Conservation (phyloP, 2,888 invertebrate genomes). For the Conistra vaccinii region DNA sequence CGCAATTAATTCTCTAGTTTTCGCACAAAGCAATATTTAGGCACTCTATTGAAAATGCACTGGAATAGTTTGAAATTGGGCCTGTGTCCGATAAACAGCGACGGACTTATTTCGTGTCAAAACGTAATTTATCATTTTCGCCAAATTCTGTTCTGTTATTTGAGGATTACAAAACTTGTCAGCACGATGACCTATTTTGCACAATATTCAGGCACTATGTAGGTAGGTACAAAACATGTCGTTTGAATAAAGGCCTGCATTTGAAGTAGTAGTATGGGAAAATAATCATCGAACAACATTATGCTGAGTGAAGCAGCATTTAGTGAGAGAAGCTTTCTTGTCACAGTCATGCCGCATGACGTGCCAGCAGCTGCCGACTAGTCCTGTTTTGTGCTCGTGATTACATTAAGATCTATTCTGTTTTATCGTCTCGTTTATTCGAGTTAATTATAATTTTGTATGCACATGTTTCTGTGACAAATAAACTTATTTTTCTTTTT, state of each 20-base stretch:
- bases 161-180: constrained; percentile 39
- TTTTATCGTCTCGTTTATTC: no score
- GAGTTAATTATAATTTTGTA: no score
- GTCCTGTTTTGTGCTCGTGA: no score
- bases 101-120: constrained; percentile 8
- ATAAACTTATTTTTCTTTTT: no score
- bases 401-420: no score
- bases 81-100: constrained; percentile 1
- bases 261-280: neutral
- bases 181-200: constrained; percentile 34
- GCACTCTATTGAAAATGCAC: neutral
- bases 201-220: constrained; percentile 11
- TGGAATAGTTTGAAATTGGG: constrained; percentile 10
- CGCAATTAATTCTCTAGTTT: neutral
- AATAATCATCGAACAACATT: neutral
- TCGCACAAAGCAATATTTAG: neutral
- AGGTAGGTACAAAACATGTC: neutral
- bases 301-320: no score
- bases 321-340: no score
- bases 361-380: no score
- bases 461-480: no score
- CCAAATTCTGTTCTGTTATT: constrained; percentile 18
- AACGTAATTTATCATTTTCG: constrained; percentile 35
- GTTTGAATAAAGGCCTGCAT: neutral
- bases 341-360: no score